Percentiles rank a stretch among this genome's conserved stretches.
Conservation (phyloP, 2,797 vertebrate species). For the Platyrinchus mystaceus region DNA sequence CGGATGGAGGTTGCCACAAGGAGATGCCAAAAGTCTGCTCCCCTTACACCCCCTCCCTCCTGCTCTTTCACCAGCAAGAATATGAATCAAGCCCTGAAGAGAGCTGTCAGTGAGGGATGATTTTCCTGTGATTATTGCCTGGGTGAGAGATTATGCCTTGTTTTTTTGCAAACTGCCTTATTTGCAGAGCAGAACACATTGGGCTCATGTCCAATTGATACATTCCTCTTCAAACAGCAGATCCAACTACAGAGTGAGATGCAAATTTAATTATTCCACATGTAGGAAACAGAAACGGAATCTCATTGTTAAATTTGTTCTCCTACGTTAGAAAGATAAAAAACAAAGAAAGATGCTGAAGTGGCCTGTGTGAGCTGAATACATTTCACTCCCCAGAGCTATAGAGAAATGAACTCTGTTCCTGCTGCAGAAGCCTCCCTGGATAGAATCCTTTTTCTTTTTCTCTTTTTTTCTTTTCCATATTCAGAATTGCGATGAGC, state of each 20-base stretch:
- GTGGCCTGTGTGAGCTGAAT: constrained; percentile 75
- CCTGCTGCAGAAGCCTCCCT: constrained; percentile 20
- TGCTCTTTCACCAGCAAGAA: constrained; percentile 43
- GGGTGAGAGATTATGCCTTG: constrained; percentile 64
- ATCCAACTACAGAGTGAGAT: constrained; percentile 69
- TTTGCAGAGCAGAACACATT: constrained; percentile 71
- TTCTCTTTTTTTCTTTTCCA: not conserved
- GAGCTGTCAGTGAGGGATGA: constrained; percentile 68
- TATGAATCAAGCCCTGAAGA: constrained; percentile 70
- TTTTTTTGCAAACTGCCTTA: constrained; percentile 65
- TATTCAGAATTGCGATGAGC: not conserved
- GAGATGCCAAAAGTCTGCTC: constrained; percentile 45
- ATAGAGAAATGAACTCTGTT: constrained; percentile 57
- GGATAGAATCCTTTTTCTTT: not conserved
- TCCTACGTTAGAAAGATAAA: constrained; percentile 71
- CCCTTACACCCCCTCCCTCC: not conserved
- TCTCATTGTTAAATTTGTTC: constrained; percentile 81
- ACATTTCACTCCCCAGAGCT: constrained; percentile 59
- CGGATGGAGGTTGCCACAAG: constrained; percentile 8
- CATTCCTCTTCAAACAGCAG: constrained; percentile 75
- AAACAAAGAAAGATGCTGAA: constrained; percentile 75
- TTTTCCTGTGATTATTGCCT: constrained; percentile 73
- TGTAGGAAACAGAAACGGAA: constrained; percentile 76
- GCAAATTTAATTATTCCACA: constrained; percentile 81
- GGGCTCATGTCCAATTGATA: constrained; percentile 77